phyloP scores from a whole-genome alignment of 1,140 invertebrate species.

The Venustaconcha ellipsiformis region DNA sequence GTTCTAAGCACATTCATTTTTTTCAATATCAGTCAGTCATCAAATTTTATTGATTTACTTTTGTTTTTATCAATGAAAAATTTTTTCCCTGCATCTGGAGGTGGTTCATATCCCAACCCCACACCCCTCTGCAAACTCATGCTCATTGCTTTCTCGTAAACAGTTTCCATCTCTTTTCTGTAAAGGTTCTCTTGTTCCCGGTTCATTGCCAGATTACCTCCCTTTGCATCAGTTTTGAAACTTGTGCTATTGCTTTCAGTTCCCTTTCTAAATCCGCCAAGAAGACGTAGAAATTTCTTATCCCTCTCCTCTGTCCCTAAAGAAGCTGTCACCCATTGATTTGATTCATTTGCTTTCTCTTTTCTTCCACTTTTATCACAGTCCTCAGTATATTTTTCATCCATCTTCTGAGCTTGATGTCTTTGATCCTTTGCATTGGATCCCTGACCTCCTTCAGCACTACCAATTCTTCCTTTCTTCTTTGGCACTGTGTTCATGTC shows the following conservation, averaged over 20 bases:
- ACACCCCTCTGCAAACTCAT: conserved; percentile 34
- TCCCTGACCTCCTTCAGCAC: not conserved
- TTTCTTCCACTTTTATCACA: not conserved
- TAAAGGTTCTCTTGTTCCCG: conserved; percentile 25
- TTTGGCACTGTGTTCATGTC: not conserved
- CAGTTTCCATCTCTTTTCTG: conserved; percentile 39
- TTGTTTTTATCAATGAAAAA: conserved; percentile 46
- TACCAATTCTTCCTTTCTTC: not conserved
- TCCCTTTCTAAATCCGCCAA: conserved; percentile 45
- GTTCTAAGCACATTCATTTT: too few species aligned
- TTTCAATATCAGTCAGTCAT: conserved; percentile 23
- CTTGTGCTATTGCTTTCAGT: not conserved
- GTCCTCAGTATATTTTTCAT: not conserved
- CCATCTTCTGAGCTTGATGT: not conserved
- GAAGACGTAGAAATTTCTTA: conserved; percentile 45
- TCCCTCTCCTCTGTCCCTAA: conserved; percentile 39
- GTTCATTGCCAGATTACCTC: conserved; percentile 32
- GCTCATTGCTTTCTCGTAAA: conserved; percentile 38
- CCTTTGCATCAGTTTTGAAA: not conserved
- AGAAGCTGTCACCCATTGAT: conserved; percentile 38
- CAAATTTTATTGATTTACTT: conserved; percentile 41
- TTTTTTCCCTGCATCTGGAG: conserved; percentile 44
- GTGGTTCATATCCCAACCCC: conserved; percentile 41
- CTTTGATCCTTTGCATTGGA: not conserved
- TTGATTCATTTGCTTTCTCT: not conserved